phyloP scores from a whole-genome alignment of 2,888 invertebrate species.

The Caenorhabditis japonica region DNA sequence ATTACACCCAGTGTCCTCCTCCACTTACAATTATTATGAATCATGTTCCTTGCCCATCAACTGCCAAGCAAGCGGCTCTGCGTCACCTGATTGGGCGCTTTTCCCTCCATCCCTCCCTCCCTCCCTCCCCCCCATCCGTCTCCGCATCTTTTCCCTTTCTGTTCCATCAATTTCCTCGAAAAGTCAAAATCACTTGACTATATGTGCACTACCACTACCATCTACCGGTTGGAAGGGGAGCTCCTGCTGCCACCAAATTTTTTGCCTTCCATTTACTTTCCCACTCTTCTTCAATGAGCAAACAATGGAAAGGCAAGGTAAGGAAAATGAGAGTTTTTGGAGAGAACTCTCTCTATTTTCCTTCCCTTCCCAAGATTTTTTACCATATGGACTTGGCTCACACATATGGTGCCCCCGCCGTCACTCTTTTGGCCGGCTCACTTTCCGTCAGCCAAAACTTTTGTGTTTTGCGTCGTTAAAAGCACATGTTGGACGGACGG shows the following conservation, averaged over 20 bases:
- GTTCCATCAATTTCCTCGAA: slow-evolving; percentile 16
- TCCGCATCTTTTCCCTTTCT: not conserved
- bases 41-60: not conserved
- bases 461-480: too few species aligned
- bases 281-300: slow-evolving; percentile 49
- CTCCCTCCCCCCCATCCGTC: not conserved
- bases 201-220: slow-evolving; percentile 49
- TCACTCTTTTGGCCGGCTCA: slow-evolving; percentile 19
- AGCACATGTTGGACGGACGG: slow-evolving; percentile 51
- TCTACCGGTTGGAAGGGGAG: slow-evolving; percentile 38
- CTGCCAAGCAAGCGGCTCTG: not conserved
- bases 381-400: not conserved
- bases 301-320: slow-evolving; percentile 18
- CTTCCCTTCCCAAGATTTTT: not conserved
- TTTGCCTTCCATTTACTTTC: slow-evolving; percentile 49
- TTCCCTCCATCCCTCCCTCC: too few species aligned
- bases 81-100: slow-evolving; percentile 9
- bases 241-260: slow-evolving; percentile 39
- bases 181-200: slow-evolving; percentile 48
- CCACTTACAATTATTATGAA: too few species aligned
- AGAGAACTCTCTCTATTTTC: too few species aligned
- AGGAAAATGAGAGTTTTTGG: too few species aligned
- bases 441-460: not conserved
- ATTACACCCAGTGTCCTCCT: too few species aligned
- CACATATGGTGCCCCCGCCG: slow-evolving; percentile 43